A percentile compares a stretch with the other conserved stretches of the same genome.
Conservation (phyloP, 2,113 vertebrate genomes). For the Pedetes capensis region DNA sequence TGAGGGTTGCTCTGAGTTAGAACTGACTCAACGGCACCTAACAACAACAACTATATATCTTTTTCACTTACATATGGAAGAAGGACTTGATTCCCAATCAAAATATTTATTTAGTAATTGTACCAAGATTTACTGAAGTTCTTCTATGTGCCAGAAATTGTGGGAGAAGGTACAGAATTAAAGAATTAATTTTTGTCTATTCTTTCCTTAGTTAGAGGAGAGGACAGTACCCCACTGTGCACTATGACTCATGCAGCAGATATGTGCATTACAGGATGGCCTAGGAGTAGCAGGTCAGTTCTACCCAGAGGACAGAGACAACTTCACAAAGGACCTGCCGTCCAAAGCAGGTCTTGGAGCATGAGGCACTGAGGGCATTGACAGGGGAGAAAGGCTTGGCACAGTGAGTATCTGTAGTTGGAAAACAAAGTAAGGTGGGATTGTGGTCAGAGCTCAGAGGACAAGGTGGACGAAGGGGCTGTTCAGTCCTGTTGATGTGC, state of each 20-base stretch:
- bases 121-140: not conserved
- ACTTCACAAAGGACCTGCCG: not conserved
- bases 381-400: not conserved
- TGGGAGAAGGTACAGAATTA: not conserved
- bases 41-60: too few relatives aligned
- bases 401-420: not conserved
- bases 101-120: not conserved
- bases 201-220: not conserved
- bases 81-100: not conserved
- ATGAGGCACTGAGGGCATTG: rapidly evolving
- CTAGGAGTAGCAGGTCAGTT: not conserved
- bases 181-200: not conserved
- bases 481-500: not conserved
- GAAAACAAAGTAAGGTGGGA: not conserved
- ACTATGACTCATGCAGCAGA: not conserved
- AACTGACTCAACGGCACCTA: too few relatives aligned
- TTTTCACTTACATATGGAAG: not conserved
- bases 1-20: too few relatives aligned
- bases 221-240: not conserved
- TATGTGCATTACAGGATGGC: rapidly evolving
- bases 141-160: not conserved
- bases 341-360: not conserved
- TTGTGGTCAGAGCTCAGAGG: not conserved
- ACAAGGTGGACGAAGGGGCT: not conserved
- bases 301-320: not conserved